Percentiles rank a stretch among this genome's conserved stretches.
Conservation (phyloP, 2,113 vertebrate species). For the Lophius piscatorius region DNA sequence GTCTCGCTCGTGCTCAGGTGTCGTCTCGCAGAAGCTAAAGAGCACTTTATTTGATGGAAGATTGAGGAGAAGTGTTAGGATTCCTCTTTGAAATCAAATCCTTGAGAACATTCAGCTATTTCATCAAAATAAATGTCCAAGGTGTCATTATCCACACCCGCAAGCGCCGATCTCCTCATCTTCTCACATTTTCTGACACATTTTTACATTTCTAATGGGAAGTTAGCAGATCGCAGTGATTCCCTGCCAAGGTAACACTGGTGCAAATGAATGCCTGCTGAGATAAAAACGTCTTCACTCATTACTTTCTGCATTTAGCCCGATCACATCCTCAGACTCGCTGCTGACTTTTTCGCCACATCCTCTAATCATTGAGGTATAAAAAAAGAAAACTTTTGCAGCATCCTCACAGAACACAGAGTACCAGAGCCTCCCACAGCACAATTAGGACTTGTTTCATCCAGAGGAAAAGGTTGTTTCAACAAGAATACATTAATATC, state of each 20-base stretch:
- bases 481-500: too few relatives aligned
- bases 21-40: conserved; percentile 45
- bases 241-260: conserved; percentile 1
- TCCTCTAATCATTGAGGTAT: too few relatives aligned
- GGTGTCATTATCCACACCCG: background rate
- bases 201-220: conserved; percentile 18
- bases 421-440: too few relatives aligned
- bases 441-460: too few relatives aligned
- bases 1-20: conserved; percentile 34
- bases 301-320: too few relatives aligned
- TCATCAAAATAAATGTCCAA: background rate
- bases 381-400: too few relatives aligned
- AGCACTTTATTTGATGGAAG: conserved; percentile 34
- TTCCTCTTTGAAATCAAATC: conserved; percentile 21
- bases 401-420: too few relatives aligned
- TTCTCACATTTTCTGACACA: conserved; percentile 42
- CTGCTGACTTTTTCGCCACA: too few relatives aligned
- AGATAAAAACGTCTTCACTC: too few relatives aligned
- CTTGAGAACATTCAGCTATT: conserved; percentile 24
- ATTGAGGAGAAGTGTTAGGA: conserved; percentile 25
- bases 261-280: too few relatives aligned
- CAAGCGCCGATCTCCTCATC: background rate
- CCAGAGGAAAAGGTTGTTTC: too few relatives aligned
- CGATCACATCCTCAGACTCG: too few relatives aligned
- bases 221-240: conserved; percentile 14